Conservation (phyloP, 2,888 invertebrate genomes). For the Noctua janthe region DNA sequence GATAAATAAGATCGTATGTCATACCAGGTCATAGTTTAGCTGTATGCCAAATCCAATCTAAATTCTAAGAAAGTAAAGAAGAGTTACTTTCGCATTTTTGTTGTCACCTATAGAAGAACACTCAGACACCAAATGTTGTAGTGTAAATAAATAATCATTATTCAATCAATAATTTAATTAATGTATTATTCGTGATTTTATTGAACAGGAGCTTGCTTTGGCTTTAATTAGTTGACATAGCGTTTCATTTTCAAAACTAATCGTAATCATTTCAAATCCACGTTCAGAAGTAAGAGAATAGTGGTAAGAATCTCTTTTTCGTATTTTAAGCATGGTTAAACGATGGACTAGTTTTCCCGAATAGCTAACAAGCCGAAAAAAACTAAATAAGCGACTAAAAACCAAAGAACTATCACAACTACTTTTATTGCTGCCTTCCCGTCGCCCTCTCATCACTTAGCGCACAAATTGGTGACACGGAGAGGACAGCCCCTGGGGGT, state of each 20-base stretch:
- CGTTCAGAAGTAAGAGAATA: no score
- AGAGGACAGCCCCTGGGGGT: conserved; percentile 77
- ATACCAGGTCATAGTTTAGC: not conserved
- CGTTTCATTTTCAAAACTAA: no score
- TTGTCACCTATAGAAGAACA: no score
- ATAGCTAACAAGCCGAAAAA: not conserved
- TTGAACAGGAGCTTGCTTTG: no score
- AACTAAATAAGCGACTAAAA: not conserved
- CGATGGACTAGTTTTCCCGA: not conserved
- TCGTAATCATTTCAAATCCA: no score
- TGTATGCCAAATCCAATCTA: not conserved
- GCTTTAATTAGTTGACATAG: no score
- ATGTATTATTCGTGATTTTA: not conserved
- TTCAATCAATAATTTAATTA: no score
- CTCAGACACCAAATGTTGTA: no score
- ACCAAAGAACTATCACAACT: not conserved
- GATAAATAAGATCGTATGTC: not conserved
- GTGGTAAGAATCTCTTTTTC: not conserved
- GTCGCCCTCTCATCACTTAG: conserved; percentile 61
- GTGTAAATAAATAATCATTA: no score
- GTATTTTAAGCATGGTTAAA: not conserved
- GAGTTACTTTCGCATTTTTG: no score
- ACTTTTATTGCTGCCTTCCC: not conserved
- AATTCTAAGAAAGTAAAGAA: not conserved
- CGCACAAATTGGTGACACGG: conserved; percentile 69